phyloP scores from a whole-genome alignment of 2,888 invertebrate genomes.

The Trissolcus japonicus region DNA sequence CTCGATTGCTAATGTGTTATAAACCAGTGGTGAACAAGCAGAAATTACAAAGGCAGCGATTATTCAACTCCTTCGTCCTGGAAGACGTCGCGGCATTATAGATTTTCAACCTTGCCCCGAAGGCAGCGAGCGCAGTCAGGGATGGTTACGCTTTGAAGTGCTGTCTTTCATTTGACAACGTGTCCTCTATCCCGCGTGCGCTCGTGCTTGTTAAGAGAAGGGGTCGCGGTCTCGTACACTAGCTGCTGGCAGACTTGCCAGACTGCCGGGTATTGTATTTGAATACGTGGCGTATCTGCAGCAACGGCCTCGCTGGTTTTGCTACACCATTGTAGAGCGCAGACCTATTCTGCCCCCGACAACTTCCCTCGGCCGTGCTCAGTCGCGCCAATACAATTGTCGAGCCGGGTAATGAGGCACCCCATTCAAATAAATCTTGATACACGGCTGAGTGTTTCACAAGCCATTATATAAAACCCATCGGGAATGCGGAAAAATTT shows the following conservation, averaged over 20 bases:
- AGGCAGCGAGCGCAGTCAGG: slow-evolving; percentile 57
- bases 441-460: slow-evolving; percentile 71
- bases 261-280: slow-evolving; percentile 71
- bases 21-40: slow-evolving; percentile 41
- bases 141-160: slow-evolving; percentile 60
- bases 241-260: slow-evolving; percentile 63
- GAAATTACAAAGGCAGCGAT: slow-evolving; percentile 71
- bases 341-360: slow-evolving; percentile 57
- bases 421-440: slow-evolving; percentile 75
- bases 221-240: slow-evolving; percentile 61
- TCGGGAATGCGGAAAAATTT: slow-evolving; percentile 43
- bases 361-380: slow-evolving; percentile 59
- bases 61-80: slow-evolving; percentile 66
- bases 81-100: slow-evolving; percentile 58
- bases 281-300: slow-evolving; percentile 74
- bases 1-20: slow-evolving; percentile 38
- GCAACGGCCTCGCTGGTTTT: slow-evolving; percentile 54
- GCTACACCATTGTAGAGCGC: slow-evolving; percentile 51
- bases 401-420: slow-evolving; percentile 74
- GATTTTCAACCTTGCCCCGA: slow-evolving; percentile 59
- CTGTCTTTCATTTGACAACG: slow-evolving; percentile 59
- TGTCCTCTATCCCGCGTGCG: slow-evolving; percentile 64
- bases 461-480: slow-evolving; percentile 68
- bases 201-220: slow-evolving; percentile 72
- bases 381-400: slow-evolving; percentile 69